Percentiles rank a stretch among this genome's conserved stretches.
These are phyloP conservation scores for Mycteria americana DNA, from an alignment of 2,797 vertebrate genomes.

Conservation along the genomic window DNA sequence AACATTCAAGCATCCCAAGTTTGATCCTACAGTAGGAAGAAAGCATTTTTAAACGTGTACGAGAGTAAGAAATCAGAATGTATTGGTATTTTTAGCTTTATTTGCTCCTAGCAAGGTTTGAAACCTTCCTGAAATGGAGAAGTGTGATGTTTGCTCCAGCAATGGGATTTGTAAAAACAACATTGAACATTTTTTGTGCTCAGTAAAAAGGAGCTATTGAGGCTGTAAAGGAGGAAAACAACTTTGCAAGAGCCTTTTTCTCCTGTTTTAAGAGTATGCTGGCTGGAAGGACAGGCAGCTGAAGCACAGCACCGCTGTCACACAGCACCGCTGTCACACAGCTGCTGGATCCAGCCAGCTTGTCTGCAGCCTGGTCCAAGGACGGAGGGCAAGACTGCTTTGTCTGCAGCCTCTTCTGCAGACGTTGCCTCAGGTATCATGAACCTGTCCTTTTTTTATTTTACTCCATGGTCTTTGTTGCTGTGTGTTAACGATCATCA, in stretches of 20 bases:
- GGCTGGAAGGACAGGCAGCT: not conserved
- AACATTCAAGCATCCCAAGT: not conserved
- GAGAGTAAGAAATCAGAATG: not conserved
- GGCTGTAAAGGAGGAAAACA: not conserved
- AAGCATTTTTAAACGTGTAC: not conserved
- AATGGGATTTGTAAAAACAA: not conserved
- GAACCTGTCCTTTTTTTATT: not conserved
- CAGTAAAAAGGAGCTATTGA: not conserved
- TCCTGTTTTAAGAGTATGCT: not conserved
- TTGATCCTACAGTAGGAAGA: not conserved
- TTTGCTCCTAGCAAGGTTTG: not conserved
- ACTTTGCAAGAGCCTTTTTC: not conserved
- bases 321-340: not conserved
- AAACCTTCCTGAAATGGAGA: not conserved
- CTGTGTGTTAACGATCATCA: not conserved
- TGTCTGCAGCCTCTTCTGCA: not conserved
- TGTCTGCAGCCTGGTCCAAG: not conserved
- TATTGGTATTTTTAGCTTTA: not conserved
- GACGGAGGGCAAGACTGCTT: not conserved
- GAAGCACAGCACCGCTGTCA: not conserved
- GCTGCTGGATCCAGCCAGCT: not conserved
- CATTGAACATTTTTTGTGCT: not conserved
- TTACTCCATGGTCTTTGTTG: not conserved
- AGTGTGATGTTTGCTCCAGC: not conserved
- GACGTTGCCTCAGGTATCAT: not conserved